Conservation (phyloP, 2,888 invertebrate species). For the Pachliopta kotzebuea region DNA sequence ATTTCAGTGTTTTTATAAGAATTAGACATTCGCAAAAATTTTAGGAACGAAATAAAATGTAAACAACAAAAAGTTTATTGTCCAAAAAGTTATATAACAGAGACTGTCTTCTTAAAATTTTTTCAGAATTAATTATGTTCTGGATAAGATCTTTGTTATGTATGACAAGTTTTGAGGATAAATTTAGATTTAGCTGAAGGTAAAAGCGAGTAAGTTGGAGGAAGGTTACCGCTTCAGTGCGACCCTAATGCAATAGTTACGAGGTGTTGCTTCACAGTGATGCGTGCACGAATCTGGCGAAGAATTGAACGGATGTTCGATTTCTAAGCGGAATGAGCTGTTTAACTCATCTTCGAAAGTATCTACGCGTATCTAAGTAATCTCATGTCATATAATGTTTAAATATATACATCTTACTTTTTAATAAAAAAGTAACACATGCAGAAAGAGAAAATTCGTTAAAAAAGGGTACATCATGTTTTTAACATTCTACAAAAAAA, state of each 20-base stretch:
- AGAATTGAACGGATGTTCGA: slow-evolving; percentile 33
- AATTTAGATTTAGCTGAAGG: background rate
- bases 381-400: background rate
- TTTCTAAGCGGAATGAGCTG: slow-evolving; percentile 33
- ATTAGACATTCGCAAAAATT: too few species aligned
- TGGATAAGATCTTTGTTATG: too few species aligned
- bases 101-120: too few species aligned
- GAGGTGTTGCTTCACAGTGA: slow-evolving; percentile 22
- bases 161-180: background rate
- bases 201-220: slow-evolving; percentile 6
- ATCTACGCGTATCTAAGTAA: slow-evolving; percentile 5
- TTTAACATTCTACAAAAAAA: too few species aligned
- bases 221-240: slow-evolving; percentile 24
- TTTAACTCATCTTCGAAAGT: slow-evolving; percentile 28
- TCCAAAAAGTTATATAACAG: too few species aligned
- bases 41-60: too few species aligned
- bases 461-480: too few species aligned
- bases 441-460: too few species aligned
- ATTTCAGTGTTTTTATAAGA: too few species aligned
- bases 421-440: too few species aligned
- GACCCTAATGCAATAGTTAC: slow-evolving; percentile 24
- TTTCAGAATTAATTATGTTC: too few species aligned
- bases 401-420: background rate
- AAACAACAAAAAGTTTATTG: too few species aligned
- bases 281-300: slow-evolving; percentile 29